Evolutionary conservation across 1,140 invertebrate species (phyloP), one percentile per base, ranked within the genome.

Genomic region (Propsilocerus akamusi): DNA sequence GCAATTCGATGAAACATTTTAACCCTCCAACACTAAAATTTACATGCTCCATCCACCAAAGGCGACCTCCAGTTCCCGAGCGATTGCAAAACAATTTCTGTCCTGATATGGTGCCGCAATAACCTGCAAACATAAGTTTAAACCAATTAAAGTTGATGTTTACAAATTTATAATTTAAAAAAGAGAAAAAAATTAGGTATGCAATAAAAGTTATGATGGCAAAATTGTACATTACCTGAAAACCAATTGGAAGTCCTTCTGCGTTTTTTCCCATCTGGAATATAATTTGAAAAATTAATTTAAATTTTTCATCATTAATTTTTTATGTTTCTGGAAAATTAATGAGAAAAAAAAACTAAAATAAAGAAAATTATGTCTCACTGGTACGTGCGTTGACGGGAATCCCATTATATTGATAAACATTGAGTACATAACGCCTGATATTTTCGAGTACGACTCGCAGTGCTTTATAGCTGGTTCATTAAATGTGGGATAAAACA

Each of bases 11-110:
- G n/a, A n/a, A n/a, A n/a, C n/a, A n/a, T n/a, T n/a, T n/a, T n/a
- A n/a, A n/a, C n/a, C n/a, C n/a, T n/a, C n/a, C n/a, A n/a, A n/a
- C n/a, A n/a, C n/a, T n/a, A n/a, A n/a, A n/a, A n/a, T n/a, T 49
- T 20, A 41, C 12, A 41, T 20, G 2, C 22, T n/a, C 88, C 87
- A 93, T 2, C 88, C 88, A 7, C 86, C 85, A 63, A 90, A 86
- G 1, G 66, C 75, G 47, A 70, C 72, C 58, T 91, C 86, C n/a
- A 95, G 60, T 53, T 86, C 77, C 53, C 69, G 59, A 1, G 87
- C 87, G 3, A 89, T 74, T 4, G 78, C 76, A 23, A 93, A 59
- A 51, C 80, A 82, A 1, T 89, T 59, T 34, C 79, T 71, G 63
- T 94, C 89, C 59, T 78, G 73, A 58, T 74, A 60, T 6, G 72